phyloP scores from a whole-genome alignment of 2,797 vertebrate species.

The Intellagama lesueurii region DNA sequence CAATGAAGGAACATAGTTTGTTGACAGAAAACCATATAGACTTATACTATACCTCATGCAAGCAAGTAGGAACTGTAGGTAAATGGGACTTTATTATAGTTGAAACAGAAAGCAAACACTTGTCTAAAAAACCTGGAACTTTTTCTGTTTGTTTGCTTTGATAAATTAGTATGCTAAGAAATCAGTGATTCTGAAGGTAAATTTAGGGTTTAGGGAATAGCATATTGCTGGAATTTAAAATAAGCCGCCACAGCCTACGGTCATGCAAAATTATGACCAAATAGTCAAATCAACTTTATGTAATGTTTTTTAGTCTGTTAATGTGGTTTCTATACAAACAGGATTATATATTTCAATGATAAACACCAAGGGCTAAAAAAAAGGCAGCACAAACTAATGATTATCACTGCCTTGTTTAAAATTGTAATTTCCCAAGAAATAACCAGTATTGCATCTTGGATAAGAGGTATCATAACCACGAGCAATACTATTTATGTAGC shows the following conservation, averaged over 20 bases:
- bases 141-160: not conserved
- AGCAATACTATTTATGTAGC: not conserved
- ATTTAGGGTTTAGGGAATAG: not conserved
- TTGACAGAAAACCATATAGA: too few species aligned
- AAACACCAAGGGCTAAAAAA: not conserved
- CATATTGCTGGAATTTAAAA: conserved; percentile 4
- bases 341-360: not conserved
- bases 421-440: not conserved
- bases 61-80: not conserved
- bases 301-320: not conserved
- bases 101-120: not conserved
- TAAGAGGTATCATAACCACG: not conserved
- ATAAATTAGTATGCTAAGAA: not conserved
- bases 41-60: too few species aligned
- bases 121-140: not conserved
- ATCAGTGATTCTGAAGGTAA: not conserved
- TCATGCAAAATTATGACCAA: not conserved
- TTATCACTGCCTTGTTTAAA: not conserved
- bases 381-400: not conserved
- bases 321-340: not conserved
- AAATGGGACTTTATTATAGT: not conserved
- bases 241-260: not conserved
- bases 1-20: too few species aligned
- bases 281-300: not conserved
- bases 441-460: not conserved